Evolutionary conservation across 2,113 vertebrate genomes (phyloP).

Genomic region (Saguinus midas): DNA sequence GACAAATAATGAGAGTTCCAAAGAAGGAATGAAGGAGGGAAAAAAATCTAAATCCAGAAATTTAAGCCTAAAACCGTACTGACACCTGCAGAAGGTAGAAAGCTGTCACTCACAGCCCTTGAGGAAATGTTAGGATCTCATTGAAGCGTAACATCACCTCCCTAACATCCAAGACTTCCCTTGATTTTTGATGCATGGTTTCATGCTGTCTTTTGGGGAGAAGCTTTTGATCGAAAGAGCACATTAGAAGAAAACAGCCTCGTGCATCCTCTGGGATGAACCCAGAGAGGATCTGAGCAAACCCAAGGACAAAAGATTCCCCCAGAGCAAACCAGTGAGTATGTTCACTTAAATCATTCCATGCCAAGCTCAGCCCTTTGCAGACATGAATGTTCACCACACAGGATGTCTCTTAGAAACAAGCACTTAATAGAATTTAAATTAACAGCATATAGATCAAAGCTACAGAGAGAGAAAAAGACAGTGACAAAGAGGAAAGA

Average conservation of each 20-base stretch:
- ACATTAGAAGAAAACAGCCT: conserved; percentile 50
- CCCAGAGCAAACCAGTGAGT: background rate
- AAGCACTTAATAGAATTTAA: conserved; percentile 37
- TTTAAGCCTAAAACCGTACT: background rate
- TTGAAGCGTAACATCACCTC: background rate
- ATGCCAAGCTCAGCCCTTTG: background rate
- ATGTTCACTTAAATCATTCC: conserved; percentile 5
- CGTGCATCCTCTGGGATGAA: background rate
- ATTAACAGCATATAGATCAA: conserved; percentile 40
- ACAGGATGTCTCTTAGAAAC: conserved; percentile 2
- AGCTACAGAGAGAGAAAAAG: background rate
- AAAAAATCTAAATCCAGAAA: background rate
- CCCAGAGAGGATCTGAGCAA: conserved; percentile 58
- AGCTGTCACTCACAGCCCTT: background rate
- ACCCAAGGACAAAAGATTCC: conserved; percentile 58
- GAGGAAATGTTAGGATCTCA: conserved; percentile 1
- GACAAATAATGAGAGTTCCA: background rate
- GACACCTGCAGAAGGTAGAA: background rate
- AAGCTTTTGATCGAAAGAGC: conserved; percentile 51
- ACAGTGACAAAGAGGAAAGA: background rate
- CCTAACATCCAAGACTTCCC: background rate
- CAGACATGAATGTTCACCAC: background rate
- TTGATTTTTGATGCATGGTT: background rate
- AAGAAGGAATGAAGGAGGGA: background rate
- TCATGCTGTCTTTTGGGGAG: conserved; percentile 17